phyloP scores from a whole-genome alignment of 2,113 vertebrate genomes.

The Lycocorax pyrrhopterus region DNA sequence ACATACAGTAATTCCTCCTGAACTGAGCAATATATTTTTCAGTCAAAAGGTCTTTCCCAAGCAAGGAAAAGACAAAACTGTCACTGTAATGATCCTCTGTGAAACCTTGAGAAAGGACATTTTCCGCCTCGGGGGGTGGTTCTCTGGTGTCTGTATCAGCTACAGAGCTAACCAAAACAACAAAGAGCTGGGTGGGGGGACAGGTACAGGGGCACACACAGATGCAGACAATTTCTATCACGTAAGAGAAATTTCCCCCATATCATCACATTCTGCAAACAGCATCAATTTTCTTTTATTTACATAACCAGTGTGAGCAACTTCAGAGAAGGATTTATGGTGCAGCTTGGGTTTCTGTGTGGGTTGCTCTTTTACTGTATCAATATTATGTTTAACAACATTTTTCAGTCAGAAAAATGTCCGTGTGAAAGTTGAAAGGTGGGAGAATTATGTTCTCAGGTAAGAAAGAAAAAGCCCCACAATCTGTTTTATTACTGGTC shows the following conservation, averaged over 20 bases:
- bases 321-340: conserved; percentile 29
- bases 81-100: not conserved
- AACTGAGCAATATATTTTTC: not conserved
- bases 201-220: not conserved
- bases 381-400: conserved; percentile 43
- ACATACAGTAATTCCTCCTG: not conserved
- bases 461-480: not conserved
- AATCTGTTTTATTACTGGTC: not conserved
- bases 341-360: conserved; percentile 8
- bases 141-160: not conserved
- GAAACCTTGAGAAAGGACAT: conserved; percentile 1
- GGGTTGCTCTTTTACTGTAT: conserved; percentile 1
- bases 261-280: conserved; percentile 21
- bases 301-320: conserved; percentile 40
- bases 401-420: conserved; percentile 10
- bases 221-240: not conserved
- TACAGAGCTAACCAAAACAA: not conserved
- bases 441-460: not conserved
- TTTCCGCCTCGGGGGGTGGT: not conserved
- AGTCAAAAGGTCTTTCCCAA: not conserved
- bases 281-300: conserved; percentile 36
- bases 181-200: not conserved
- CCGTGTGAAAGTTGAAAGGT: not conserved
- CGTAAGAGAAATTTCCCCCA: not conserved
- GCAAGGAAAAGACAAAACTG: conserved; percentile 10